Base-by-base conservation (phyloP, 2,113 vertebrate genomes). In the Murina feae region DNA sequence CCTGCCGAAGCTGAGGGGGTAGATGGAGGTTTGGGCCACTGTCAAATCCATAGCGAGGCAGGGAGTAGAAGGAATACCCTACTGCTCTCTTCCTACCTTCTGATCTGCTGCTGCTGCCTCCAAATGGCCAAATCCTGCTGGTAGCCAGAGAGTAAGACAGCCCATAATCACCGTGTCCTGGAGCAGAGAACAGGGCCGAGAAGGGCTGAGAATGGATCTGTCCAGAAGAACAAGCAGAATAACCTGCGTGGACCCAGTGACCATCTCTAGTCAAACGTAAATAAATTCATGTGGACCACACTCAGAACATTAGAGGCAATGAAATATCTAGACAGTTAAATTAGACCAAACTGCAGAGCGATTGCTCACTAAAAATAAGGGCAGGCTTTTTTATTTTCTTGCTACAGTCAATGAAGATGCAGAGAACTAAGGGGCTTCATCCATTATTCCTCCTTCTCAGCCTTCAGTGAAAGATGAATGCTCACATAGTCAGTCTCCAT, bases 331-430 rank as follows among this genome's bases (percentile, higher is more conserved):
- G 32, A 39, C 44, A 82, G 9, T 47, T 80, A 72, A 81, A 55
- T 39, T 44, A 47, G 72, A 74, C 35, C 30, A 55, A 51, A 86
- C 30, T 81, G 39, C 55, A 86, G n/a, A 80, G 35, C 8, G 65
- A 47, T 37, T 63, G n/a, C 6, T 63, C 35, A 16, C 63, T 71
- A 65, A 93, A 72, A 79, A 72, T 25, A 66, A 83, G 68, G 9
- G 6, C 44, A 79, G 23, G 9, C 13, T 39, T 68, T 72, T 49
- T 78, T 76, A 42, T 39, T 91, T 78, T 72, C 66, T 82, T 86
- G 12, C 9, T 53, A 42, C 16, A 60, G n/a, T 39, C 11, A n/a
- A 58, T 10, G 9, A 66, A 65, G n/a, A 66, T 30, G 28, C 14
- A 42, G 53, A 66, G 58, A 51, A 42, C 2, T 32, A 44, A 5